Conservation (phyloP, 2,888 invertebrate species). For the Eristalis intricaria region DNA sequence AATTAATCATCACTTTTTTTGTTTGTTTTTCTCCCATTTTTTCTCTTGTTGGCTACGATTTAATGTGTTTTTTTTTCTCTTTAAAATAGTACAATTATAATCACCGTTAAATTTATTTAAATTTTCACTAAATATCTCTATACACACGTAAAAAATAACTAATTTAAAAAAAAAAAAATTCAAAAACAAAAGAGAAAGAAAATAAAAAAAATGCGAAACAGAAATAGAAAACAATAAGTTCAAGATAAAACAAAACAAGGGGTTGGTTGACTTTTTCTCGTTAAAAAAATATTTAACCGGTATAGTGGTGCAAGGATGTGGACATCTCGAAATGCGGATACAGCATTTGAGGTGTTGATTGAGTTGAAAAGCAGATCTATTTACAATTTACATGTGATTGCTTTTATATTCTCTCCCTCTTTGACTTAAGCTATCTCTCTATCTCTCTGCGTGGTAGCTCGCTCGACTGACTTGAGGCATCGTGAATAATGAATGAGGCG, state of each 20-base stretch:
- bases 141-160: conserved; percentile 29
- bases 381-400: conserved; percentile 59
- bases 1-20: conserved; percentile 73
- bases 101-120: conserved; percentile 67
- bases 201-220: conserved; percentile 14
- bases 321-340: conserved; percentile 25
- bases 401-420: background rate
- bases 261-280: conserved; percentile 43
- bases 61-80: conserved; percentile 19
- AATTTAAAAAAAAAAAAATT: conserved; percentile 5
- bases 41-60: conserved; percentile 58
- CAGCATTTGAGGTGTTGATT: conserved; percentile 31
- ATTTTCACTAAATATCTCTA: conserved; percentile 66
- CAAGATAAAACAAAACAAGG: conserved; percentile 25
- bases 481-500: conserved; percentile 57
- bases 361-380: conserved; percentile 58
- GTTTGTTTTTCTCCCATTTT: conserved; percentile 68
- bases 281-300: conserved; percentile 40
- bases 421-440: background rate
- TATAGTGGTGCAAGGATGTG: conserved; percentile 51
- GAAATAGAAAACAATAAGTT: conserved; percentile 10
- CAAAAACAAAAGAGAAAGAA: conserved; percentile 11
- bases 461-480: conserved; percentile 39
- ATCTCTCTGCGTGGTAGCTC: background rate
- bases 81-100: conserved; percentile 69